Percentiles rank a stretch among this genome's conserved stretches.
phyloP scores from a whole-genome alignment of 2,113 vertebrate species.

The Mungos mungo region DNA sequence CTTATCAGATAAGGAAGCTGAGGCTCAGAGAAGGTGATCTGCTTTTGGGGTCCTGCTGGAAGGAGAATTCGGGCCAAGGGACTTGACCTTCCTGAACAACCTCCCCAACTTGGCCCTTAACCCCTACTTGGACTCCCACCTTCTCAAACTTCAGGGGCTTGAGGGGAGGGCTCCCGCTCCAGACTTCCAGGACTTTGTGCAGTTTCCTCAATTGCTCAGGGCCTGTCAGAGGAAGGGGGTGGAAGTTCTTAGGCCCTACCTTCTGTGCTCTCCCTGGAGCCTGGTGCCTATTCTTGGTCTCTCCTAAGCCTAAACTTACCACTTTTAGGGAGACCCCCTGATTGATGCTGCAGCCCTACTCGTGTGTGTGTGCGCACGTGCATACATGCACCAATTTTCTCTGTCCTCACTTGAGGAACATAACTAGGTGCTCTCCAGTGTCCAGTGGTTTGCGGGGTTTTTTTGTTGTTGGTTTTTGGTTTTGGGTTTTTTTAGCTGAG shows the following conservation, averaged over 20 bases:
- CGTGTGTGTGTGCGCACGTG: no score
- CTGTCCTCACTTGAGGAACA: not conserved
- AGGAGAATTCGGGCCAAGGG: not conserved
- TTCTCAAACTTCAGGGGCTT: constrained; percentile 91
- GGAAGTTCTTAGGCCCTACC: not conserved
- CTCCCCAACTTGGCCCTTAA: not conserved
- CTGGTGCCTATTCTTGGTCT: not conserved
- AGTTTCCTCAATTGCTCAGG: constrained; percentile 20
- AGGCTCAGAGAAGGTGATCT: not conserved
- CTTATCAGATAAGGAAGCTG: not conserved
- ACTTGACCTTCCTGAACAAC: not conserved
- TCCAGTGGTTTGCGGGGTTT: not conserved
- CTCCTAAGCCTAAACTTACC: not conserved
- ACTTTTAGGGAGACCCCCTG: not conserved
- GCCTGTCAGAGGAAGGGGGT: not conserved
- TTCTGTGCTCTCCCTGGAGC: not conserved
- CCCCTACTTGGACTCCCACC: constrained; percentile 78
- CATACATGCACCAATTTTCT: not conserved
- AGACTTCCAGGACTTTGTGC: not conserved
- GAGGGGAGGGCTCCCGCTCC: constrained; percentile 75
- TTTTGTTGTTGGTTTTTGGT: not conserved
- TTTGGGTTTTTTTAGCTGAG: not conserved
- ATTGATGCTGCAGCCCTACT: not conserved
- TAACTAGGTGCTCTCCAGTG: not conserved
- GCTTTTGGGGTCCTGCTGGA: not conserved